phyloP scores from a whole-genome alignment of 2,888 invertebrate genomes.

The Drosophila meridiana region DNA sequence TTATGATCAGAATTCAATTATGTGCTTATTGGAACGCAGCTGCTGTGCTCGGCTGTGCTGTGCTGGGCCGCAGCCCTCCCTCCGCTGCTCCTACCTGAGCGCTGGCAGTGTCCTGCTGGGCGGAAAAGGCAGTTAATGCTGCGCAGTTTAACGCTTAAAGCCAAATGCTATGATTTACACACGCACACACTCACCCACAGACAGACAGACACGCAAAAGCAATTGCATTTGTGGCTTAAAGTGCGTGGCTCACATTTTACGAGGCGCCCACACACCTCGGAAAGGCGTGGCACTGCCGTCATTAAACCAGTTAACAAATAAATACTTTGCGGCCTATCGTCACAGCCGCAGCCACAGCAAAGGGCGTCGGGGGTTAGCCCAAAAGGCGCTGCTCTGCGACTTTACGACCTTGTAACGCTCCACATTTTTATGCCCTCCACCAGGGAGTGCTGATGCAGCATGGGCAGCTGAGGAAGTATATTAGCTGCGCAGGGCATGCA shows the following conservation, averaged over 20 bases:
- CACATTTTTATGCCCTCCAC: constrained; percentile 38
- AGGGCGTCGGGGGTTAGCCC: background rate
- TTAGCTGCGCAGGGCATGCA: constrained; percentile 23
- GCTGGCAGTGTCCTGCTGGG: constrained; percentile 38
- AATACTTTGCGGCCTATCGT: constrained; percentile 65
- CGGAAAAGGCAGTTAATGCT: constrained; percentile 68
- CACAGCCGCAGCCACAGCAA: constrained; percentile 13
- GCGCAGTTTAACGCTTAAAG: constrained; percentile 77
- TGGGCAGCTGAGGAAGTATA: constrained; percentile 11
- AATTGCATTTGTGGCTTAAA: constrained; percentile 72
- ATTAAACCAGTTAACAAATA: constrained; percentile 80
- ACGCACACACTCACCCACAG: constrained; percentile 24
- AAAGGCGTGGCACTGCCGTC: constrained; percentile 64
- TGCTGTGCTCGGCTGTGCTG: constrained; percentile 46
- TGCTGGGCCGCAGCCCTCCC: background rate
- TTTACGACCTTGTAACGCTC: constrained; percentile 50
- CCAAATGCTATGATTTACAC: constrained; percentile 78
- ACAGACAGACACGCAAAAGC: constrained; percentile 31
- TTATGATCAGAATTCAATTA: constrained; percentile 81
- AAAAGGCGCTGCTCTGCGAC: constrained; percentile 33
- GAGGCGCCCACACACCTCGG: constrained; percentile 32
- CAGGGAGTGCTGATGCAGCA: constrained; percentile 28
- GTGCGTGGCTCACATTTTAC: constrained; percentile 74
- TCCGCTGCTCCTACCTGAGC: constrained; percentile 46
- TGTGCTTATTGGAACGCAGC: constrained; percentile 82